Base-by-base conservation (phyloP, 1,140 invertebrate genomes). In the Drosophila rufa region DNA sequence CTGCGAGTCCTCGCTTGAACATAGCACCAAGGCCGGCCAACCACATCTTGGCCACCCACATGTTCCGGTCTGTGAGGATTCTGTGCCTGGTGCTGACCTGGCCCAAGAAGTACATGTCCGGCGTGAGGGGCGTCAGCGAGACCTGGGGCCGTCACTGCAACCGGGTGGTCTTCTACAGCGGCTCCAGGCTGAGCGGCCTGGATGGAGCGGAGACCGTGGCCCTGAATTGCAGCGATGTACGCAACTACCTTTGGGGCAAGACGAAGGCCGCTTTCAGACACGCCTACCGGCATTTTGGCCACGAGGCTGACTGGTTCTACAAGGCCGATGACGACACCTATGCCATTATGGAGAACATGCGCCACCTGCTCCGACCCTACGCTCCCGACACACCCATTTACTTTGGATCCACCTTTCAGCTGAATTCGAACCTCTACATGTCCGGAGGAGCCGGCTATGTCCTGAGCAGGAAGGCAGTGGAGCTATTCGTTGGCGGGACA, bases 261-360 rank as follows among this genome's bases (percentile, higher is more conserved):
- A 99, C 98, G 0, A 98, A 98, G 94, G 96, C 96, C 73, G 98
- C 98, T 0, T 99, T 99, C 92, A 95, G 96, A 83, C 97, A 98
- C 92, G 94, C 97, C n/a, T 98, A 97, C 82, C 94, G 96, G 43
- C 94, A 97, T 91, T 96, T 99, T 91, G 93, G 95, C 19, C 94
- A 97, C 74, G 94, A 98, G 75, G 96, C 95, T 7, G 98, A 99
- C 92, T 99, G 97, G 97, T 98, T 98, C 92, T 94, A 98, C 78
- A 99, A 99, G 93, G 97, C 97, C 33, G 98, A 99, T 89, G 98
- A 98, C 93, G 98, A 99, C 90, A 98, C 98, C 94, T 98, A 97
- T 93, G 96, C 98, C n/a, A 95, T 99, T 30, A 95, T 99, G 2
- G 98, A 99, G 93, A 99, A 99, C 93, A 94, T 99, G 42, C 94